Conservation (phyloP, 1,140 invertebrate genomes). For the Asbolus verrucosus region DNA sequence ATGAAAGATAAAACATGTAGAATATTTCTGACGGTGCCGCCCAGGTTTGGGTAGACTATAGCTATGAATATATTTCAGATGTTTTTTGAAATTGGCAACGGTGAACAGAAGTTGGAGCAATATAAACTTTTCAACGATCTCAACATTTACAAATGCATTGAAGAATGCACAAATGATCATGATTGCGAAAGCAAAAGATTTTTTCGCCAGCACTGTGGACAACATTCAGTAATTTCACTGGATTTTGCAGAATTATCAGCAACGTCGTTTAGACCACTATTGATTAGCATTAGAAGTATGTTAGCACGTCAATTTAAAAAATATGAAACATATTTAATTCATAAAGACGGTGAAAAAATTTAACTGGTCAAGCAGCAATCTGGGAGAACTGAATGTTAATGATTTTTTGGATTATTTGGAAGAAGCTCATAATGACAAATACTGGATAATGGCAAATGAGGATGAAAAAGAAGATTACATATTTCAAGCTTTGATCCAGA, state of each 20-base stretch:
- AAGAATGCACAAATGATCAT: neutral
- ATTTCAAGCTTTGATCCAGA: neutral
- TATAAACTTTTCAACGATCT: constrained; percentile 4
- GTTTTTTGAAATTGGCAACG: constrained; percentile 2
- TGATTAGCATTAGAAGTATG: neutral
- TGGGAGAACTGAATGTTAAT: neutral
- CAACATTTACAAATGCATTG: neutral
- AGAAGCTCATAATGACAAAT: neutral
- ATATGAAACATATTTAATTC: neutral
- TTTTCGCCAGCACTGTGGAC: constrained; percentile 1
- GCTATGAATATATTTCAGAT: neutral
- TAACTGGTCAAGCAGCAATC: neutral
- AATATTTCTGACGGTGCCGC: neutral
- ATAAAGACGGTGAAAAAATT: neutral
- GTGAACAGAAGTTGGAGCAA: constrained; percentile 2
- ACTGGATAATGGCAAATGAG: neutral
- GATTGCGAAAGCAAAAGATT: neutral
- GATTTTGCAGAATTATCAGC: constrained; percentile 5
- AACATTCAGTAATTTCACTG: neutral
- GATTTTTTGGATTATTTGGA: neutral
- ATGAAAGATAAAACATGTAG: constrained; percentile 2
- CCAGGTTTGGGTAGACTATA: neutral
- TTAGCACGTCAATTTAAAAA: neutral
- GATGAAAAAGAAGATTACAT: neutral
- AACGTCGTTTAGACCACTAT: neutral